phyloP scores from a whole-genome alignment of 1,140 invertebrate species.

The Hylaeus volcanicus region DNA sequence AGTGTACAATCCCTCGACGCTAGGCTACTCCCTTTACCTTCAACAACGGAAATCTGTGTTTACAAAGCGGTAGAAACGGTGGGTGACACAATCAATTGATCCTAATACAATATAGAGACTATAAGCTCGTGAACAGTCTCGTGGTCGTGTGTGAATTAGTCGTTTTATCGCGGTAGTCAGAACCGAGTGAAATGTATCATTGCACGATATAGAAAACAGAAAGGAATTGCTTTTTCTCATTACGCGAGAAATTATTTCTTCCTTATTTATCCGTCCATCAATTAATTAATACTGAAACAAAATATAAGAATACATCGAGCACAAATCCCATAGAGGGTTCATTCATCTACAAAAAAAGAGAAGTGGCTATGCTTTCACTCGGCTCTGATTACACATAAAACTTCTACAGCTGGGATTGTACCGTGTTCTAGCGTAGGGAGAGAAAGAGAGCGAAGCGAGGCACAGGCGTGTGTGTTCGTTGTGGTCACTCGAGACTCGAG shows the following conservation, averaged over 20 bases:
- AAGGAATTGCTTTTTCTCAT: too few species aligned
- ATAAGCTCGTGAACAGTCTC: slow-evolving; percentile 41
- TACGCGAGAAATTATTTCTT: too few species aligned
- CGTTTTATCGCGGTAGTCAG: neutral
- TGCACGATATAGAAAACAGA: neutral
- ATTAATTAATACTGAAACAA: too few species aligned
- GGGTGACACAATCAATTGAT: slow-evolving; percentile 23
- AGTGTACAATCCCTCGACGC: slow-evolving; percentile 5
- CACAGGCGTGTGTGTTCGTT: slow-evolving; percentile 66
- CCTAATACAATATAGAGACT: slow-evolving; percentile 21
- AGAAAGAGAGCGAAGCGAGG: slow-evolving; percentile 70
- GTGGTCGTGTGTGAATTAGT: slow-evolving; percentile 13
- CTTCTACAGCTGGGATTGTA: neutral
- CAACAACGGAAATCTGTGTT: slow-evolving; percentile 1
- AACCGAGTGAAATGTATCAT: neutral
- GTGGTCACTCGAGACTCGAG: slow-evolving; percentile 57
- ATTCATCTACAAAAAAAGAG: neutral
- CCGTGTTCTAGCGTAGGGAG: slow-evolving; percentile 40
- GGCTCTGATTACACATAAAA: slow-evolving; percentile 10
- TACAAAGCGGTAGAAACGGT: slow-evolving; percentile 40
- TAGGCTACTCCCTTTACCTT: neutral
- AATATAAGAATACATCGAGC: too few species aligned
- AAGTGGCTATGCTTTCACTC: neutral
- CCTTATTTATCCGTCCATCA: too few species aligned
- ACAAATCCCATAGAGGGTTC: too few species aligned